Percentiles rank a stretch among this genome's conserved stretches.
phyloP scores from a whole-genome alignment of 2,113 vertebrate genomes.

The Chionodraco myersi region DNA sequence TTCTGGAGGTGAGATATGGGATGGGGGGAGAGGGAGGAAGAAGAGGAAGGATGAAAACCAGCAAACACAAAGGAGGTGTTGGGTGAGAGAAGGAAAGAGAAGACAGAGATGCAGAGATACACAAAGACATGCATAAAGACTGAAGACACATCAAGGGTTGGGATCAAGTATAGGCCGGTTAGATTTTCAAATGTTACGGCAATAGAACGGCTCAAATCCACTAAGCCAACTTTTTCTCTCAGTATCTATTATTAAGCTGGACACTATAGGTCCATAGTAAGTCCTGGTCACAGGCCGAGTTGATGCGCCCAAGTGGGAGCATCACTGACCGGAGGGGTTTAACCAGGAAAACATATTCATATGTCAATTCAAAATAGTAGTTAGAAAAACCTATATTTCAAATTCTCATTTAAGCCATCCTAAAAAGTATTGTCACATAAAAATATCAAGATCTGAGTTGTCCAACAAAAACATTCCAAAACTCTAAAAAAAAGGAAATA shows the following conservation, averaged over 20 bases:
- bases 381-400: not conserved
- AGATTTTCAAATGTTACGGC: not conserved
- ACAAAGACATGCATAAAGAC: not conserved
- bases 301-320: not conserved
- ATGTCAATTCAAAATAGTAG: not conserved
- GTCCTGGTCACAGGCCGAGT: not conserved
- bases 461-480: no score
- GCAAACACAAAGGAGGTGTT: not conserved
- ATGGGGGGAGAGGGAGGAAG: conserved; percentile 3
- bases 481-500: no score
- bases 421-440: not conserved
- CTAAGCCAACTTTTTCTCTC: not conserved
- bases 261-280: not conserved
- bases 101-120: not conserved
- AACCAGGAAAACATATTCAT: not conserved
- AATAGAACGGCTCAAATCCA: not conserved
- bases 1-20: conserved; percentile 79
- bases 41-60: not conserved
- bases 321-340: not conserved
- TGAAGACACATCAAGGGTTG: not conserved
- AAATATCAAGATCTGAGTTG: no score
- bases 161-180: not conserved
- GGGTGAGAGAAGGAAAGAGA: not conserved
- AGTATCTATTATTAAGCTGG: not conserved
- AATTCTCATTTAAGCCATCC: not conserved